These are phyloP conservation scores for Candoia aspera DNA, from an alignment of 2,113 vertebrate genomes.

Conservation along the genomic window DNA sequence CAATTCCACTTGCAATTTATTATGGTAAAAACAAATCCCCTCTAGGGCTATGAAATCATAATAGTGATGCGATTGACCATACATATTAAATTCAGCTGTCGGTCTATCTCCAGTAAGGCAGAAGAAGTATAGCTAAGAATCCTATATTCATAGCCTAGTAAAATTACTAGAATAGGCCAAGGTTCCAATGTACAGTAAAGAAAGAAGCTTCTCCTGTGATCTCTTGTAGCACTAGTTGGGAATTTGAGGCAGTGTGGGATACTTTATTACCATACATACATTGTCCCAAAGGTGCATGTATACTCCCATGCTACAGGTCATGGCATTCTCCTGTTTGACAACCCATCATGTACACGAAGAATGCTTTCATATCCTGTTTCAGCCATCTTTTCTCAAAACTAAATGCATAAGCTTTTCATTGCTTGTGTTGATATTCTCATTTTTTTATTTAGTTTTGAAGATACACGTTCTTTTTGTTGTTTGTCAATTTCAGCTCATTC, in stretches of 20 bases:
- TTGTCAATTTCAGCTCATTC: neutral
- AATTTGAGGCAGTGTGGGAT: neutral
- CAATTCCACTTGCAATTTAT: slow-evolving; percentile 1
- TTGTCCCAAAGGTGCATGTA: neutral
- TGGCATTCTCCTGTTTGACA: neutral
- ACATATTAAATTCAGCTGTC: neutral
- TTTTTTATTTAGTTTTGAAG: neutral
- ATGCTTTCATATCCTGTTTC: neutral
- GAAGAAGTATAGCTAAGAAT: neutral
- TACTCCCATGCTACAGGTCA: neutral
- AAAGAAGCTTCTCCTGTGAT: neutral
- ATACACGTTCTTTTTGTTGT: neutral
- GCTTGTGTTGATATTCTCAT: neutral
- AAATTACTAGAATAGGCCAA: neutral
- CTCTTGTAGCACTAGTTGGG: neutral
- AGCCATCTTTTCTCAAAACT: neutral
- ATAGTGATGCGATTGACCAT: neutral
- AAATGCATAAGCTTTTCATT: neutral
- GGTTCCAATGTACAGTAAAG: neutral
- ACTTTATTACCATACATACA: neutral
- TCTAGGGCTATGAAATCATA: neutral
- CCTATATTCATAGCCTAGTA: neutral
- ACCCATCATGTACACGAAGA: neutral
- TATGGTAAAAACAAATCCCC: neutral
- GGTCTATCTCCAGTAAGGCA: neutral